Base-by-base conservation (phyloP, 2,797 vertebrate species). In the Acanthiza pusilla region DNA sequence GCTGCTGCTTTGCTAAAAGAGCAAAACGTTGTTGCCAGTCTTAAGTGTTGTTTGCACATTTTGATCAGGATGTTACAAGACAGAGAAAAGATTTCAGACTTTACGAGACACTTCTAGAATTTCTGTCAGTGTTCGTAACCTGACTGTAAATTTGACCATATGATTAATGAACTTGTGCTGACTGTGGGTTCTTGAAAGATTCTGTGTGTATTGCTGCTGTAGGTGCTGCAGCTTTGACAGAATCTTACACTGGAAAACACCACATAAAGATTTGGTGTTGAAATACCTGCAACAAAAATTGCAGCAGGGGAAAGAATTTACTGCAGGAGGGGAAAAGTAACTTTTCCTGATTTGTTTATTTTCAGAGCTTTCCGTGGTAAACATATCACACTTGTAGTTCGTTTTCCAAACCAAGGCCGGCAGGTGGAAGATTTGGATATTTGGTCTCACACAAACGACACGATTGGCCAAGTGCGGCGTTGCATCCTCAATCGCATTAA, bases 371-470 rank as follows among this genome's bases (percentile, higher is more conserved):
- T 99, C 96, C 98, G 99, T 86, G 99, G 99, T 89, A 99, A 99
- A 92, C 99, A 99, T 91, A 99, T 99, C 95, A 99, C 99, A 16
- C 97, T 99, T 93, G 99, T 99, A 57, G 99, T 99, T 95, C 99
- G 99, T 71, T 99, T 99, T 96, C 99, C 99, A 74, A 99, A 99
- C 98, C 99, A 99, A 97, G 99, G 99, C 36, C 98, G 99, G 23
- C 99, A 99, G 96, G 99, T 99, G 71, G 99, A 99, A 67, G 99
- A 99, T 96, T 96, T 99, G 97, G 99, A 99, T 79, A 99, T 99
- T 95, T 99, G 99, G 99, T 99, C 99, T 71, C 99, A 99, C 96
- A 99, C 99, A 63, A 99, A 99, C 2, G 99, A 99, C 97, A 99
- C 99, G 43, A 99, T 99, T 30, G 99, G 99, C 93, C 99, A 99